Conservation (phyloP, 2,797 vertebrate species). For the Varecia variegata region DNA sequence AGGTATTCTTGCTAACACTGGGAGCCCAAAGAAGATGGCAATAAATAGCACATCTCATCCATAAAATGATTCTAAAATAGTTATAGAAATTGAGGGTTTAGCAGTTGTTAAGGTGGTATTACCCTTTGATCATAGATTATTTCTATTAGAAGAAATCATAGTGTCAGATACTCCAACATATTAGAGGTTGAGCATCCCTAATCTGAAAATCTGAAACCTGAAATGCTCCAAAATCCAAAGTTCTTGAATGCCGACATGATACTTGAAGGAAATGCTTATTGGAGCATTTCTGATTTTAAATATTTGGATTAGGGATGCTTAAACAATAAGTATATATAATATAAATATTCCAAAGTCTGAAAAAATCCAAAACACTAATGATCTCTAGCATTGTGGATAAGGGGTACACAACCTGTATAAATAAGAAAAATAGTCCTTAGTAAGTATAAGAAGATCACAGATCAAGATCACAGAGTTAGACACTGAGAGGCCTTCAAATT, state of each 20-base stretch:
- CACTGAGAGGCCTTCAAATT: neutral
- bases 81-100: neutral
- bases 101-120: neutral
- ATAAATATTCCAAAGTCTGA: neutral
- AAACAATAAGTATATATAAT: neutral
- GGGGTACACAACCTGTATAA: neutral
- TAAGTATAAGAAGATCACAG: neutral
- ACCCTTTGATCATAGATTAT: neutral
- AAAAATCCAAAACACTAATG: neutral
- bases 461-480: neutral
- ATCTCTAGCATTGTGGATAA: neutral
- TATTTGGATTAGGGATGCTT: neutral
- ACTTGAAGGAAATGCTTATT: neutral
- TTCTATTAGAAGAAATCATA: constrained; percentile 2
- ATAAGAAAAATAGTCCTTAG: neutral
- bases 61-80: neutral
- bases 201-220: neutral
- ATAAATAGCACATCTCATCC: neutral
- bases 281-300: neutral
- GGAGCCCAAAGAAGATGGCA: neutral
- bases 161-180: neutral
- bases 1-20: neutral
- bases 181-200: neutral
- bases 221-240: neutral
- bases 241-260: neutral